Evolutionary conservation across 2,888 invertebrate species (phyloP), one percentile per base, ranked within the genome.

Genomic region (Eumerus sabulonum): DNA sequence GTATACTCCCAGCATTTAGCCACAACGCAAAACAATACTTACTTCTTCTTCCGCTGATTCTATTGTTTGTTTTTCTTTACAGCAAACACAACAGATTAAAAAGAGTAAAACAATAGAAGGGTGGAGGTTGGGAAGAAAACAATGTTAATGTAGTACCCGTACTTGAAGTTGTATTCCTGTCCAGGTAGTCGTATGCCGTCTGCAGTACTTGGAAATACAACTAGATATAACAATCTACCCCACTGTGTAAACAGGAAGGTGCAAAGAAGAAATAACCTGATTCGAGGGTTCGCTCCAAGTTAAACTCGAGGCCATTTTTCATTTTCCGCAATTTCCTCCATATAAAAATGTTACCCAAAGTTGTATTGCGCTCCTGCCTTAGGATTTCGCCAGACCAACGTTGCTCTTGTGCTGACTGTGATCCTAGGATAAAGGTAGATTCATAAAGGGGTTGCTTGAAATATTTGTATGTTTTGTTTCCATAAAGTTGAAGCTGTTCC

Each of bases 221-320:
- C n/a, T 76, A 70, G 76, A 76, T 70, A 76, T 53, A 76, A 70
- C 76, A 70, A 76, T 76, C 5, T 48, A 60, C 59, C 76, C 62
- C 50, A 62, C 56, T 54, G 57, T 36, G 11, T 66, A 66, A 76
- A 45, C 66, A 68, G 62, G 51, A 63, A 60, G 50, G 44, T 27
- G 35, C 17, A 9, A 18, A 18, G n/a, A 44, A 3, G 56, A 48
- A 27, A n/a, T n/a, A n/a, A n/a, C n/a, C n/a, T n/a, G n/a, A n/a
- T n/a, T n/a, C n/a, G n/a, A n/a, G n/a, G n/a, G n/a, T n/a, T n/a
- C n/a, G 50, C 27, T 48, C 17, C 4, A n/a, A 17, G 48, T 16
- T 45, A 42, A 66, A 42, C 48, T 53, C 18, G 48, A 54, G 44
- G 50, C 56, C 56, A 68, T 56, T 38, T 60, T 51, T 62, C 44